Evolutionary conservation across 2,888 invertebrate species (phyloP), one percentile per base, ranked within the genome.

Genomic region (Eubasilissa splendida): DNA sequence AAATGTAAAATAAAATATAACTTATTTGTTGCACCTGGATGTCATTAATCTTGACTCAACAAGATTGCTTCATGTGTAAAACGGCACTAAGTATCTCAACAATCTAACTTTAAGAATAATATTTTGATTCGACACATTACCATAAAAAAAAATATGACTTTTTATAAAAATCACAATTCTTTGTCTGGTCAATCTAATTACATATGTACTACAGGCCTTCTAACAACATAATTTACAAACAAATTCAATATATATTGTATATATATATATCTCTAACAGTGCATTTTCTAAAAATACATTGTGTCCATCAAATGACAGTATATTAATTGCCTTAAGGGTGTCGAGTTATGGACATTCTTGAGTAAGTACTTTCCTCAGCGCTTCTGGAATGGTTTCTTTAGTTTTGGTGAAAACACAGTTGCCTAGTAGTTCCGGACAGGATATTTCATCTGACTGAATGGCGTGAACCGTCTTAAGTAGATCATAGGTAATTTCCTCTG

Each of bases 401-500:
- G 96, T 97, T 90, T 96, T 96, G 85, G 95, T 93, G 85, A 92
- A 92, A 85, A 92, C 93, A 86, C 93, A 93, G 84, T 92, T 91
- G 22, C 96, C 97, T 79, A 96, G 90, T 75, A 97, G 90, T 84
- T 94, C 93, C 12, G 96, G 95, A 87, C 96, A 96, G 5, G 94
- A 88, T 81, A 93, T 87, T 78, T 91, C 89, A 56, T 96, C 96
- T 74, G 92, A 91, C 87, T 96, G 95, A 80, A 97, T 94, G 76
- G 92, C 91, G 87, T 94, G 91, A 70, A 96, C 93, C 76, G 93
- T 94, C 86, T 93, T 94, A 78, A 98, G 88, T 76, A 99, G 89
- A 88, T 99, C 99, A 87, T 97, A 99, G 87, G 96, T 97, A 84
- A 98, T 97, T 84, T 91, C 91, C 84, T 99, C 97, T 0, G 93